phyloP scores from a whole-genome alignment of 2,888 invertebrate genomes.

The Drosophila kuntzei region DNA sequence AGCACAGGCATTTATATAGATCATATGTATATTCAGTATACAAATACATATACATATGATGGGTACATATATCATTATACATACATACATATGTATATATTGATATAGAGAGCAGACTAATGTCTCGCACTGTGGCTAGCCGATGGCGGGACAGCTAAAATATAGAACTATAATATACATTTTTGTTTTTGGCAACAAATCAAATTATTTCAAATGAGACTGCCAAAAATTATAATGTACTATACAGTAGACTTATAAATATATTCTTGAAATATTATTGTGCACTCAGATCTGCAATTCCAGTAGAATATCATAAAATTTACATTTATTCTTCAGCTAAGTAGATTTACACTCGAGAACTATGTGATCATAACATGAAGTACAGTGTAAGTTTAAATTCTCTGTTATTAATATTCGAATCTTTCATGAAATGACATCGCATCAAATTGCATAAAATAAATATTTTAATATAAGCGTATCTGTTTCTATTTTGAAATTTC shows the following conservation, averaged over 20 bases:
- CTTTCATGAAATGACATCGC: too few species aligned
- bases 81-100: too few species aligned
- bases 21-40: slow-evolving; percentile 33
- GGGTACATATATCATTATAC: slow-evolving; percentile 7
- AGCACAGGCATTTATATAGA: slow-evolving; percentile 30
- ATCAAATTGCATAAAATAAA: too few species aligned
- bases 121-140: slow-evolving; percentile 74
- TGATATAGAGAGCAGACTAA: slow-evolving; percentile 45
- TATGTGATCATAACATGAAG: too few species aligned
- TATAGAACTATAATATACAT: slow-evolving; percentile 38
- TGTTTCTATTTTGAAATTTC: background rate
- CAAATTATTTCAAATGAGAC: slow-evolving; percentile 38
- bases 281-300: slow-evolving; percentile 1
- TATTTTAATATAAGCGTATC: background rate
- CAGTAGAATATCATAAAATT: background rate
- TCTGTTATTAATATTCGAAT: too few species aligned
- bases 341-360: too few species aligned
- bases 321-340: background rate
- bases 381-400: too few species aligned
- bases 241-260: slow-evolving; percentile 3
- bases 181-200: slow-evolving; percentile 53
- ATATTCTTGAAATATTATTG: slow-evolving; percentile 1
- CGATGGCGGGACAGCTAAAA: slow-evolving; percentile 65
- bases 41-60: too few species aligned
- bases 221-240: slow-evolving; percentile 27